These are phyloP conservation scores for Cheilosia urbana DNA, from an alignment of 2,888 invertebrate species.

Conservation along the genomic window DNA sequence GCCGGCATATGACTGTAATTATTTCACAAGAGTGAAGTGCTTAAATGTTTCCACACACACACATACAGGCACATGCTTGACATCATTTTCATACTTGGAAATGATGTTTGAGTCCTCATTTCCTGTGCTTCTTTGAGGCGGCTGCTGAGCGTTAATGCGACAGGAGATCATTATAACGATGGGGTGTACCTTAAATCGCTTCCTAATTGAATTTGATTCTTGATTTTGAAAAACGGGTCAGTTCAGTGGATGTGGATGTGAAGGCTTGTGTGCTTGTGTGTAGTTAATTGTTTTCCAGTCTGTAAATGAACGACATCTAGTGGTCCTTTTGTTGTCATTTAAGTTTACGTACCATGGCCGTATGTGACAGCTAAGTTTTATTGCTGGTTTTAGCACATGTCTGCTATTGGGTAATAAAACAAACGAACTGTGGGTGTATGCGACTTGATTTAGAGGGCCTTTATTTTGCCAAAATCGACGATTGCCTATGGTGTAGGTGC, in stretches of 20 bases:
- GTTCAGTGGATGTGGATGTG: conserved; percentile 1
- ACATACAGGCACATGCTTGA: background rate
- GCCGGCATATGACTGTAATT: conserved; percentile 48
- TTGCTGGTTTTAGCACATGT: conserved; percentile 30
- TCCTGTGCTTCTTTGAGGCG: conserved; percentile 17
- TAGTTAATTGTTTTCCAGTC: conserved; percentile 36
- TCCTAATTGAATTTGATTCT: conserved; percentile 41
- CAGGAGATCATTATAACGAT: conserved; percentile 10
- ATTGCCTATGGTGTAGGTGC: background rate
- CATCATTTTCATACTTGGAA: background rate
- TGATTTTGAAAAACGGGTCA: conserved; percentile 20
- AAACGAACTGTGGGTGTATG: background rate
- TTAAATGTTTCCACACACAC: conserved; percentile 7
- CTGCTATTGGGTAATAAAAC: conserved; percentile 30
- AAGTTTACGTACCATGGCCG: conserved; percentile 29
- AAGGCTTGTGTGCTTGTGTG: background rate
- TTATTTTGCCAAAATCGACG: conserved; percentile 6
- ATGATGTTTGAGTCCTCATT: conserved; percentile 12
- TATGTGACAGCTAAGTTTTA: conserved; percentile 50
- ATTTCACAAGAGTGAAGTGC: conserved; percentile 13
- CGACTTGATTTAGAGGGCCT: conserved; percentile 11
- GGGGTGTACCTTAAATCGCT: conserved; percentile 33
- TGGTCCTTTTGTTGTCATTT: conserved; percentile 35
- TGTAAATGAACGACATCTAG: conserved; percentile 43
- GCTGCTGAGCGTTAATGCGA: background rate